phyloP scores from a whole-genome alignment of 2,797 vertebrate genomes.

The Brachyrhaphis roseni region DNA sequence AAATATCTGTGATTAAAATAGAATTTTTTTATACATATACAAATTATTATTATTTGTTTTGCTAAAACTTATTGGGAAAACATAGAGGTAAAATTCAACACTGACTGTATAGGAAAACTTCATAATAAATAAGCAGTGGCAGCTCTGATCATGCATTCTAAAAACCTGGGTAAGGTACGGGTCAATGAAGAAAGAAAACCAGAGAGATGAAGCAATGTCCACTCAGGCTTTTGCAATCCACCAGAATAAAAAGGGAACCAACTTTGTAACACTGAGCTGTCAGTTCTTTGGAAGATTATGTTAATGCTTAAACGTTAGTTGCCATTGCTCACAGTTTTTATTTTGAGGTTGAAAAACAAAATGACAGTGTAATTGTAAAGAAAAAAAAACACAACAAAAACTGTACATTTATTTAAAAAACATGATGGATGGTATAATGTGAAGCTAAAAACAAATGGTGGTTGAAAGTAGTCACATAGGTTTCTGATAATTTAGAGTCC shows the following conservation, averaged over 20 bases:
- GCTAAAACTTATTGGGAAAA: background rate
- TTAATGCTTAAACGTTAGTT: background rate
- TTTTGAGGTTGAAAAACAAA: background rate
- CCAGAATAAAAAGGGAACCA: background rate
- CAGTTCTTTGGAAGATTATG: background rate
- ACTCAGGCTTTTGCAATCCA: background rate
- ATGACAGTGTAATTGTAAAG: background rate
- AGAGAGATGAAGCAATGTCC: background rate
- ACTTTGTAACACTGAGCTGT: background rate
- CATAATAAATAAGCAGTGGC: background rate
- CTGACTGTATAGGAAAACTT: background rate
- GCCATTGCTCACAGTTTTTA: background rate
- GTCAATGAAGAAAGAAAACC: background rate
- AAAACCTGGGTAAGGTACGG: background rate
- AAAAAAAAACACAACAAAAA: background rate
- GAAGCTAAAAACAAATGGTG: background rate
- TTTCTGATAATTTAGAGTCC: no score
- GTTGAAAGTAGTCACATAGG: no score
- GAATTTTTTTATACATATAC: no score
- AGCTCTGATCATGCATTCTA: background rate
- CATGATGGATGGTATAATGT: background rate
- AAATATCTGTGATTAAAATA: background rate
- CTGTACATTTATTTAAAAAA: background rate
- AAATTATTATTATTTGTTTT: background rate
- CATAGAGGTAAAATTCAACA: background rate